Base-by-base conservation (phyloP, 2,113 vertebrate genomes). In the Tetrax tetrax region DNA sequence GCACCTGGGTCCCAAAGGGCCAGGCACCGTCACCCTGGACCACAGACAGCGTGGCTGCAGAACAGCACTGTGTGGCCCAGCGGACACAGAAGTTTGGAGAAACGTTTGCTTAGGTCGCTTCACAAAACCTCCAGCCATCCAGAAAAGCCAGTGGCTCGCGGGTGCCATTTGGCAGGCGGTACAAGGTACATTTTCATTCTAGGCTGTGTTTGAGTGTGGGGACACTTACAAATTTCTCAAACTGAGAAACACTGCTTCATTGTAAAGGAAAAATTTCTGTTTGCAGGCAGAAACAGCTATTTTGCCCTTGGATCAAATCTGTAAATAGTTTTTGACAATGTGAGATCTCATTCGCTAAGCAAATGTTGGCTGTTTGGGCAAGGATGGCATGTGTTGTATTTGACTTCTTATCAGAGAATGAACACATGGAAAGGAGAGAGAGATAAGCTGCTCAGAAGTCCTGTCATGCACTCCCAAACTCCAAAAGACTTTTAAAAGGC, bases 401-500 rank as follows among this genome's bases (percentile, higher is more conserved):
- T 14, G 20, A 82, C 86, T 95, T 61, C 94, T 97, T 96, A 96
- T 97, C 96, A 92, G 90, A 78, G 87, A 41, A 87, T 57, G 94
- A 93, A 68, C 38, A 61, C 11, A 31, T 50, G 69, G 64, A 86
- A 37, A 81, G 61, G 72, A 93, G 90, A 0, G 0, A 78, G 86
- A 95, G 94, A 96, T 96, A 96, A 96, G 83, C 72, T 92, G 48
- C 83, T 96, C 60, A 61, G 80, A 77, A 96, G 86, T 95, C 63
- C 54, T 69, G 57, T 90, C 96, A 92, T 35, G 4, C 13, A 5
- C 48, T 89, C 28, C 48, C 38, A 82, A 77, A 15, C 57, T 90
- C 90, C 61, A 69, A n/a, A 93, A 94, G 96, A 82, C 92, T 96
- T 95, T 76, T 95, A 90, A 95, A 95, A 95, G 96, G 69, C 92